Evolutionary conservation across 2,113 vertebrate genomes (phyloP).

Genomic region (Okapia johnstoni): DNA sequence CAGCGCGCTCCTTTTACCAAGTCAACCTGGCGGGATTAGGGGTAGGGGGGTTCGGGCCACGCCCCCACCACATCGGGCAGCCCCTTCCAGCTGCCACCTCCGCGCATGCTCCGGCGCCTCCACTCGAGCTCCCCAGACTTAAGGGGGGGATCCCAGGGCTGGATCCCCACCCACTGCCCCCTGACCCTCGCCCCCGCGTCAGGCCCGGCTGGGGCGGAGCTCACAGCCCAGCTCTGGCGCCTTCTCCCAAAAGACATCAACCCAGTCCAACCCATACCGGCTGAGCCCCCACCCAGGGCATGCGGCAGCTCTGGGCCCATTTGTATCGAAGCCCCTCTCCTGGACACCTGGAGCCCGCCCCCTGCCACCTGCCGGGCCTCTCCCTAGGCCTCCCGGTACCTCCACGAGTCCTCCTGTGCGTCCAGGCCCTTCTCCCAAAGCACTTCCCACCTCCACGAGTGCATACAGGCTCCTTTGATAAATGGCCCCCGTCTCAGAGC

Average conservation of each 20-base stretch:
- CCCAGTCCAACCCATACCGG: constrained; percentile 33
- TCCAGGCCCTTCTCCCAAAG: constrained; percentile 34
- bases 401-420: background rate
- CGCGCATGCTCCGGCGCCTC: constrained; percentile 67
- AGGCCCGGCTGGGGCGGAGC: constrained; percentile 63
- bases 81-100: constrained; percentile 61
- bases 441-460: constrained; percentile 29
- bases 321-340: constrained; percentile 39
- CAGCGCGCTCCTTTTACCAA: constrained; percentile 21
- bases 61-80: constrained; percentile 63
- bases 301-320: constrained; percentile 51
- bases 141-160: constrained; percentile 53
- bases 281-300: constrained; percentile 55
- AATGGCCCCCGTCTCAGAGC: constrained; percentile 31
- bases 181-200: constrained; percentile 65
- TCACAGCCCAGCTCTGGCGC: constrained; percentile 55
- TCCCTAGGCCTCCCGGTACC: constrained; percentile 46
- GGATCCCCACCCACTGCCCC: constrained; percentile 62
- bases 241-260: constrained; percentile 40
- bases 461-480: constrained; percentile 31
- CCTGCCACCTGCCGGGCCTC: constrained; percentile 73
- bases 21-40: background rate
- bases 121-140: constrained; percentile 40
- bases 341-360: constrained; percentile 81
- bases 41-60: constrained; percentile 45